A percentile compares a stretch with the other conserved stretches of the same genome.
phyloP scores from a whole-genome alignment of 2,113 vertebrate genomes.

The Uropsilus gracilis region DNA sequence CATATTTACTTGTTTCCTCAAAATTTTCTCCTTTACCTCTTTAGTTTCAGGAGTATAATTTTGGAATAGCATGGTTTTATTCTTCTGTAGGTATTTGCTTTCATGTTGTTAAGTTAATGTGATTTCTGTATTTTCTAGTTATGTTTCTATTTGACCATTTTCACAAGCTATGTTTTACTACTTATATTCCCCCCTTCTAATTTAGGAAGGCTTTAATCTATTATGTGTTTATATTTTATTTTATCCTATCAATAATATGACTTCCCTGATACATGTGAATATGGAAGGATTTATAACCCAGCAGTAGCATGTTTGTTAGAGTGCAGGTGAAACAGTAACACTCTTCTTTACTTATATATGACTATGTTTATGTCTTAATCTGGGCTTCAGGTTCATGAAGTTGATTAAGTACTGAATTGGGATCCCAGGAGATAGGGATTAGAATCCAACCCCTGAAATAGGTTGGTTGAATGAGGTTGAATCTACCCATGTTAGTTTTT shows the following conservation, averaged over 20 bases:
- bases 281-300: background rate
- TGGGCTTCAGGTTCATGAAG: background rate
- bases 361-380: background rate
- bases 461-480: background rate
- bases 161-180: background rate
- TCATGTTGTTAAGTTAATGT: background rate
- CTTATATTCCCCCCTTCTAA: background rate
- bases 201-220: too few species aligned
- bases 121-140: background rate
- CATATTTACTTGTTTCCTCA: background rate
- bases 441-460: background rate
- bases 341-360: background rate
- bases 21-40: background rate
- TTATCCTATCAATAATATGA: background rate
- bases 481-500: background rate
- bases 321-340: background rate
- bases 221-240: background rate
- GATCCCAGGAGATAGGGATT: background rate
- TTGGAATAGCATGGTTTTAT: background rate
- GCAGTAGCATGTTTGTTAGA: background rate
- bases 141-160: background rate
- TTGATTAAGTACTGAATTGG: background rate
- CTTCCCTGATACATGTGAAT: background rate
- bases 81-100: background rate
- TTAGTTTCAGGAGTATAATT: background rate